These are phyloP conservation scores for Archips crataeganus DNA, from an alignment of 2,888 invertebrate species.

Conservation along the genomic window DNA sequence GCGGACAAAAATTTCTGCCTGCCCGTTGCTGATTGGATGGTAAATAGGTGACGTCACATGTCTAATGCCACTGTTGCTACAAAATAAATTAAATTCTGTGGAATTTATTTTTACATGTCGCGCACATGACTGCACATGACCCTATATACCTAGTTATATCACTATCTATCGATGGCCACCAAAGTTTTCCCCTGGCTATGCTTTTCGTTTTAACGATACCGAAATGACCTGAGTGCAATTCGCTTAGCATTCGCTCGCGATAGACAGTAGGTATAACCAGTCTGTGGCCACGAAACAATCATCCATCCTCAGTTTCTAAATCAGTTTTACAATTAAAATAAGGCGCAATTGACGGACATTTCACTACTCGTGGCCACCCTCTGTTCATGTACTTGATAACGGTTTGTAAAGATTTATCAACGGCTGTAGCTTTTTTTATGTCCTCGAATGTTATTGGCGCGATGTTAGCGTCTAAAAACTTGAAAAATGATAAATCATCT, in stretches of 20 bases:
- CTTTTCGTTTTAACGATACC: slow-evolving; percentile 42
- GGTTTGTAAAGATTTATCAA: slow-evolving; percentile 30
- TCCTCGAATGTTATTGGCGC: slow-evolving; percentile 10
- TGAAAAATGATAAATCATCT: not conserved
- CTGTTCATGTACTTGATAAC: slow-evolving; percentile 42
- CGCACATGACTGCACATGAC: not conserved
- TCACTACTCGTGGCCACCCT: slow-evolving; percentile 26
- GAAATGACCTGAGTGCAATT: slow-evolving; percentile 43
- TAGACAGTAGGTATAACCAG: slow-evolving; percentile 22
- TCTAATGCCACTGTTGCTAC: slow-evolving; percentile 40
- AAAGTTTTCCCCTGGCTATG: slow-evolving; percentile 35
- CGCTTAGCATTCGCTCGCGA: slow-evolving; percentile 36
- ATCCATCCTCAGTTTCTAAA: slow-evolving; percentile 13
- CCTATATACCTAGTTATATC: slow-evolving; percentile 40
- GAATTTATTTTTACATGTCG: slow-evolving; percentile 31
- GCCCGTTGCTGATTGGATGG: slow-evolving; percentile 31
- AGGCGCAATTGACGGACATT: not conserved
- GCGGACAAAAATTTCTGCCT: slow-evolving; percentile 34
- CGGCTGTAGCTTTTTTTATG: slow-evolving; percentile 20
- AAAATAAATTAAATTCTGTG: slow-evolving; percentile 43
- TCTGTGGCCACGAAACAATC: slow-evolving; percentile 17
- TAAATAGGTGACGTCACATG: slow-evolving; percentile 41
- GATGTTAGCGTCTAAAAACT: slow-evolving; percentile 3
- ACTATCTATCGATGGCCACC: slow-evolving; percentile 44
- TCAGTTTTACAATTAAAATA: slow-evolving; percentile 18